A percentile compares a stretch with the other conserved stretches of the same genome.
phyloP scores from a whole-genome alignment of 1,140 invertebrate genomes.

The Bursaphelenchus mucronatus region DNA sequence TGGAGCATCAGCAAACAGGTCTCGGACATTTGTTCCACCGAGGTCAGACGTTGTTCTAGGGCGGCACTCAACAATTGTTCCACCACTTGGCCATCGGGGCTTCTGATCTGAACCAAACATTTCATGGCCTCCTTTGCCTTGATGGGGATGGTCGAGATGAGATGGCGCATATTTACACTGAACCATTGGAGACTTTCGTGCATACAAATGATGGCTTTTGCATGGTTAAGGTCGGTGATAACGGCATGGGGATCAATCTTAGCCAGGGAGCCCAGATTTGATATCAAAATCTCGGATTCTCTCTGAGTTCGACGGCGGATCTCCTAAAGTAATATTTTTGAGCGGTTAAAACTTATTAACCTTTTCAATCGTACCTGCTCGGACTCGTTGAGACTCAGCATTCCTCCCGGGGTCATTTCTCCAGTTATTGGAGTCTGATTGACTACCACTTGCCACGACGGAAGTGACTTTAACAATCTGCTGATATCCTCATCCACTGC shows the following conservation, averaged over 20 bases:
- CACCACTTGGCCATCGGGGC: conserved; percentile 21
- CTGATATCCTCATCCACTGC: conserved; percentile 89
- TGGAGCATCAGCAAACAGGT: conserved; percentile 83
- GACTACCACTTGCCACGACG: conserved; percentile 39
- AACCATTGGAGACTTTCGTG: conserved; percentile 80
- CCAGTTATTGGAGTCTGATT: conserved; percentile 21
- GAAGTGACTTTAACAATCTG: conserved; percentile 67
- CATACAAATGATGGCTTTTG: conserved; percentile 71
- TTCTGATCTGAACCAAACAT: conserved; percentile 39
- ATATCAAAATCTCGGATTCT: conserved; percentile 83
- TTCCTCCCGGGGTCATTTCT: conserved; percentile 14
- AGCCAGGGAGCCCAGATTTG: conserved; percentile 52
- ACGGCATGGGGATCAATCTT: conserved; percentile 45
- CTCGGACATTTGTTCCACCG: conserved; percentile 81
- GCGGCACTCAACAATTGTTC: conserved; percentile 57
- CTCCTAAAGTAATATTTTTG: conserved; percentile 68
- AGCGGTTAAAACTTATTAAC: conserved; percentile 20
- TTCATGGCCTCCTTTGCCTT: conserved; percentile 38
- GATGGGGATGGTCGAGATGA: conserved; percentile 29
- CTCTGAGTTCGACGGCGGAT: conserved; percentile 75
- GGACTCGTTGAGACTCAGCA: conserved; percentile 23
- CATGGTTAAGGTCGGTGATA: conserved; percentile 54
- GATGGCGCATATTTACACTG: conserved; percentile 28
- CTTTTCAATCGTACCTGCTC: conserved; percentile 30
- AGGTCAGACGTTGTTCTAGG: conserved; percentile 69